These are phyloP conservation scores for Labeo calbasu DNA, from an alignment of 2,797 vertebrate species.

Conservation along the genomic window DNA sequence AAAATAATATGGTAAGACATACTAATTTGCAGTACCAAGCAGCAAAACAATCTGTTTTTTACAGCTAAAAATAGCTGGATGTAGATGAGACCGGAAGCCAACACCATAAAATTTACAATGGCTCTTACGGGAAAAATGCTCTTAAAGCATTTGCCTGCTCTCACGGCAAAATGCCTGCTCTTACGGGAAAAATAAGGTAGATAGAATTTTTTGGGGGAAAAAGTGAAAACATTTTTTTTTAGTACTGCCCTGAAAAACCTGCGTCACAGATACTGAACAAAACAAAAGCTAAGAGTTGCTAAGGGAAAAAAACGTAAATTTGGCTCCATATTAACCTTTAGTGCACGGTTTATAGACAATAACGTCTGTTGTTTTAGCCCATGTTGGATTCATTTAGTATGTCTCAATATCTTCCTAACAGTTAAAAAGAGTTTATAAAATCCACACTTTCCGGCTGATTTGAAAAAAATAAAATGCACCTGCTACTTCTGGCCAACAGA, in stretches of 20 bases:
- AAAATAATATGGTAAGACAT: too few species aligned
- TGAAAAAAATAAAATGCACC: neutral
- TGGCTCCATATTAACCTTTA: neutral
- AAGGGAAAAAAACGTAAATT: neutral
- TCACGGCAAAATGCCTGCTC: too few species aligned
- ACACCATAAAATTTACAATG: too few species aligned
- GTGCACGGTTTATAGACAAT: neutral
- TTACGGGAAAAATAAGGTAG: too few species aligned
- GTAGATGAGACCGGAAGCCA: too few species aligned
- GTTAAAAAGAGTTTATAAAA: neutral
- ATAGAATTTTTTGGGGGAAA: too few species aligned
- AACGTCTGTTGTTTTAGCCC: neutral
- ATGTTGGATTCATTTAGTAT: neutral
- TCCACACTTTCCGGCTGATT: neutral
- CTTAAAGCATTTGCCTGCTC: too few species aligned
- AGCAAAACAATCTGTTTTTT: too few species aligned
- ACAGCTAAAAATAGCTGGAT: too few species aligned
- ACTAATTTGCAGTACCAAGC: too few species aligned
- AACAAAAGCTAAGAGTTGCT: neutral
- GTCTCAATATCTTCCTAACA: neutral
- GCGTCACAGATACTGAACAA: neutral
- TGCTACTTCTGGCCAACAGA: slow-evolving; percentile 52
- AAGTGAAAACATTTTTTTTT: neutral
- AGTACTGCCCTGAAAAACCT: neutral
- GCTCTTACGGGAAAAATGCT: too few species aligned